These are phyloP conservation scores for Tiliacea aurago DNA, from an alignment of 2,888 invertebrate genomes.

Conservation along the genomic window DNA sequence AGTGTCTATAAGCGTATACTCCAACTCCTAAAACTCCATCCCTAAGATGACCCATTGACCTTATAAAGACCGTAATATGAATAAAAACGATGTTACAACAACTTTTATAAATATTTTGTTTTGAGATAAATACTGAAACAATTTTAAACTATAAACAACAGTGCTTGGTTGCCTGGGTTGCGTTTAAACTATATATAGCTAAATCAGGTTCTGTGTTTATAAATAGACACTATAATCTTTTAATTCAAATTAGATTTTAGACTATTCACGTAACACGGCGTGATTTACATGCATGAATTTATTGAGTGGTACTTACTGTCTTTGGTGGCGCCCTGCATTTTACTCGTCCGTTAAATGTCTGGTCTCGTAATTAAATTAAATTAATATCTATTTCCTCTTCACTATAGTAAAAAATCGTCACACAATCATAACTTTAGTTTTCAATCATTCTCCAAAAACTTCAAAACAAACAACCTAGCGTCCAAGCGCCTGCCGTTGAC, in stretches of 20 bases:
- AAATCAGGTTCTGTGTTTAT: too few relatives aligned
- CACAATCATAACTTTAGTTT: not conserved
- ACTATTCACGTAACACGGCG: not conserved
- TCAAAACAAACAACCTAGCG: slow-evolving; percentile 14
- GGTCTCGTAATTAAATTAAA: not conserved
- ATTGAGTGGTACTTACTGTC: slow-evolving; percentile 42
- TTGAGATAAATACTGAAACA: not conserved
- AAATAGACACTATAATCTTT: not conserved
- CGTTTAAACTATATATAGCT: too few relatives aligned
- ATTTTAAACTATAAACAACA: too few relatives aligned
- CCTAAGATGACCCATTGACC: too few relatives aligned
- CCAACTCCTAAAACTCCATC: too few relatives aligned
- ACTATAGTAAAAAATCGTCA: not conserved
- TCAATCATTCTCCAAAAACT: not conserved
- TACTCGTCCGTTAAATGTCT: not conserved
- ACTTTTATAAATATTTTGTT: not conserved
- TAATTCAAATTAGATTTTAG: not conserved
- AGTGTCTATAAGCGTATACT: too few relatives aligned
- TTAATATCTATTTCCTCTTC: not conserved
- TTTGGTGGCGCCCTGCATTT: slow-evolving; percentile 37
- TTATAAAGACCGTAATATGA: not conserved
- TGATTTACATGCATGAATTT: not conserved
- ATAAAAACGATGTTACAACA: not conserved
- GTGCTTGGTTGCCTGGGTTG: not conserved
- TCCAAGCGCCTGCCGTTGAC: slow-evolving; percentile 6